phyloP scores from a whole-genome alignment of 1,140 invertebrate genomes.

The Acromyrmex charruanus region DNA sequence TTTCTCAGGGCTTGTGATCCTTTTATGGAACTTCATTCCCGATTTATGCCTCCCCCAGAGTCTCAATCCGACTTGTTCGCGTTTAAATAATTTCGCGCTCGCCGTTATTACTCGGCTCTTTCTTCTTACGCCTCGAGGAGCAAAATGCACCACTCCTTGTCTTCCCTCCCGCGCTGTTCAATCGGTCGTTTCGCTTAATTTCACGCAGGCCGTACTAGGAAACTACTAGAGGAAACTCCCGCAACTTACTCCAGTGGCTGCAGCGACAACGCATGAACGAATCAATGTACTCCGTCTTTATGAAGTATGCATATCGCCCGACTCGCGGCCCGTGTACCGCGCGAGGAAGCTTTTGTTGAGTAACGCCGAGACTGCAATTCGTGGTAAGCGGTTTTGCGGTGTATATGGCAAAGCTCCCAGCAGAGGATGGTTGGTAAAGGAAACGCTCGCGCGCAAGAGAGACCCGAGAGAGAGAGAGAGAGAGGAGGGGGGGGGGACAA shows the following conservation, averaged over 20 bases:
- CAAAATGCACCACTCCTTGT: not conserved
- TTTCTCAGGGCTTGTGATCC: not conserved
- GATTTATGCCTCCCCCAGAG: conserved; percentile 22
- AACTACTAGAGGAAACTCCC: not conserved
- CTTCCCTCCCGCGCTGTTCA: not conserved
- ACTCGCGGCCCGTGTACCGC: conserved; percentile 20
- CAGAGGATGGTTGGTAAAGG: conserved; percentile 43
- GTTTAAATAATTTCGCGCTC: conserved; percentile 46
- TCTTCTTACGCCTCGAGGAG: not conserved
- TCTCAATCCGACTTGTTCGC: conserved; percentile 13
- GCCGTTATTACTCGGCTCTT: conserved; percentile 40
- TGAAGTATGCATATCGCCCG: conserved; percentile 52
- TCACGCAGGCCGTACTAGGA: not conserved
- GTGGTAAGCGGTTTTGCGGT: conserved; percentile 63
- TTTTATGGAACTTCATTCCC: conserved; percentile 33
- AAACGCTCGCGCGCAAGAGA: not conserved
- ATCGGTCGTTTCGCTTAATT: conserved; percentile 14
- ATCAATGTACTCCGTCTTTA: conserved; percentile 24
- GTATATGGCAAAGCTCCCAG: conserved; percentile 26
- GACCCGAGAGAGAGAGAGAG: not conserved
- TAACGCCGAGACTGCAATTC: conserved; percentile 62
- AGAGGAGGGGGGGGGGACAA: not conserved
- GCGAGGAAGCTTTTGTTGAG: conserved; percentile 55
- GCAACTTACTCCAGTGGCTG: not conserved
- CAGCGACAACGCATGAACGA: conserved; percentile 21